phyloP scores from a whole-genome alignment of 2,888 invertebrate genomes.

The Clistopyga incitator region DNA sequence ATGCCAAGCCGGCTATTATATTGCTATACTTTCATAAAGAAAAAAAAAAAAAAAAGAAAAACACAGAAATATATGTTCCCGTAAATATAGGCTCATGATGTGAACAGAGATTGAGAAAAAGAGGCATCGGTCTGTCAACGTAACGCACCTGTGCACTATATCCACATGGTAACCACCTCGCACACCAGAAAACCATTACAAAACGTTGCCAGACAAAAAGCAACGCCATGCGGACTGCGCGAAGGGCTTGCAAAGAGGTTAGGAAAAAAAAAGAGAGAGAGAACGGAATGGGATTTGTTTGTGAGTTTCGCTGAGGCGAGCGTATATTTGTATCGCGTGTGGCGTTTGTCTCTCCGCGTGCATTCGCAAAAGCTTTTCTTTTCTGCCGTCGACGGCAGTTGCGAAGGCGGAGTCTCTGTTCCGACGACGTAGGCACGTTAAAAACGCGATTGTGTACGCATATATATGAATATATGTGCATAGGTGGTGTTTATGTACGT shows the following conservation, averaged over 20 bases:
- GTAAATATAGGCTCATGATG: neutral
- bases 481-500: neutral
- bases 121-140: conserved; percentile 9
- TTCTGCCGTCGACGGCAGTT: conserved; percentile 25
- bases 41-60: too few species aligned
- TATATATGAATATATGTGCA: neutral
- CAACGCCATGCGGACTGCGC: conserved; percentile 8
- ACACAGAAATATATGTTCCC: conserved; percentile 8
- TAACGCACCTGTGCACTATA: conserved; percentile 34
- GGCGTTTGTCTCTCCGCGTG: conserved; percentile 14
- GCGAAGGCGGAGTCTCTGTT: neutral
- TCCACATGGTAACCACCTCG: conserved; percentile 7
- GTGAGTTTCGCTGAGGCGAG: conserved; percentile 28
- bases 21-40: conserved; percentile 7
- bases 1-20: neutral
- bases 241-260: conserved; percentile 13
- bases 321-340: conserved; percentile 22
- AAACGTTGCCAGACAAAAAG: conserved; percentile 54
- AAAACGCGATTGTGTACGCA: conserved; percentile 19
- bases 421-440: conserved; percentile 20
- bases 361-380: conserved; percentile 60
- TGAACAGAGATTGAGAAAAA: conserved; percentile 14
- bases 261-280: neutral
- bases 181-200: conserved; percentile 55
- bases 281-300: conserved; percentile 50